Conservation (phyloP, 1,140 invertebrate genomes). For the Uloborus diversus region DNA sequence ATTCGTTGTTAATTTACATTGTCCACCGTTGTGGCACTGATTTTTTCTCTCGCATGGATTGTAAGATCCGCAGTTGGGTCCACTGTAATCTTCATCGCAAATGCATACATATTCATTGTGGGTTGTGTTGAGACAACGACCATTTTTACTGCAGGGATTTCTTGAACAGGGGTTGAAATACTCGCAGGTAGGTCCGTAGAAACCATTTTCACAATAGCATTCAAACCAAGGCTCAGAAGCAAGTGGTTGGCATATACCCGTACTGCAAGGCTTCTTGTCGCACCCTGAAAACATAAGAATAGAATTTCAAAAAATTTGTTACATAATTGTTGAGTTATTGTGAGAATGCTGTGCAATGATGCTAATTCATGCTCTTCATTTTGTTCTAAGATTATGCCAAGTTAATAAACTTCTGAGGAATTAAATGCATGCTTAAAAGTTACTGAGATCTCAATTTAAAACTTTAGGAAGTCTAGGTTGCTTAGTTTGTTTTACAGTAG, state of each 20-base stretch:
- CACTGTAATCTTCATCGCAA: slow-evolving; percentile 26
- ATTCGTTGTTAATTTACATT: slow-evolving; percentile 74
- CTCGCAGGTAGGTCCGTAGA: slow-evolving; percentile 10
- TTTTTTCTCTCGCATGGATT: slow-evolving; percentile 72
- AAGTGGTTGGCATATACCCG: not conserved
- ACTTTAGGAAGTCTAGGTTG: too few species aligned
- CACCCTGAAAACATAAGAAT: slow-evolving; percentile 20
- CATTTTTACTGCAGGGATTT: slow-evolving; percentile 27
- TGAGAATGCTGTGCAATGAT: too few species aligned
- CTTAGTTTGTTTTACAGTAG: too few species aligned
- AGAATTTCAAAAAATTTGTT: too few species aligned
- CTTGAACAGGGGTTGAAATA: slow-evolving; percentile 12
- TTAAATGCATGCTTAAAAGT: too few species aligned
- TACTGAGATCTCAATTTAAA: too few species aligned
- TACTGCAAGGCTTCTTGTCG: not conserved
- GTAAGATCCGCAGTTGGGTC: slow-evolving; percentile 76
- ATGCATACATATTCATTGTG: slow-evolving; percentile 37
- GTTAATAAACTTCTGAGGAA: too few species aligned
- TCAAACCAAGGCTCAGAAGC: not conserved
- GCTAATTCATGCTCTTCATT: too few species aligned
- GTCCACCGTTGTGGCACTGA: slow-evolving; percentile 78
- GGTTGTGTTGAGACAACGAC: slow-evolving; percentile 19
- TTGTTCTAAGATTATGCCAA: too few species aligned
- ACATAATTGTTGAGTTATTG: too few species aligned
- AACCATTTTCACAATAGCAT: slow-evolving; percentile 18